Evolutionary conservation across 1,140 invertebrate species (phyloP), one percentile per base, ranked within the genome.

Genomic region (Dinoponera quadriceps): DNA sequence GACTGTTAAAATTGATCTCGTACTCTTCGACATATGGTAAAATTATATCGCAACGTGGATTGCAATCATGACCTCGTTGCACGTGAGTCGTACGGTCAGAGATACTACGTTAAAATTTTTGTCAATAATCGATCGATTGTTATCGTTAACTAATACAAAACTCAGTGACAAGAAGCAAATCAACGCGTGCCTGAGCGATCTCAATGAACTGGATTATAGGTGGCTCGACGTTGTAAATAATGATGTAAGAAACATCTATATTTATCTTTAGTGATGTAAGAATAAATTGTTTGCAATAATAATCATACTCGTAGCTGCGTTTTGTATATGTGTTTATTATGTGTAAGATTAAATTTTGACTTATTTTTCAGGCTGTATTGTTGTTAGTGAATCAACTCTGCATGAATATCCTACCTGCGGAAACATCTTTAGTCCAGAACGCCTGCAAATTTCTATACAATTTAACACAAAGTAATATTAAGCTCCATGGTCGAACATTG

Each of bases 311-410:
- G 29, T 9, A 75, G n/a, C 57, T 29, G 75, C 20, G 57, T 33
- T 29, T 72, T 69, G 33, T 71, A 14, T 49, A 18, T 55, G 1
- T 27, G 1, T 59, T 44, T 63, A 51, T 74, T 55, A 33, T 22
- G 48, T 7, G 57, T 62, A 7, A 57, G n/a, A 55, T 44, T 3
- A 68, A n/a, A n/a, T 29, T 62, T 65, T 71, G 9, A 68, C 54
- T 62, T 83, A 84, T 51, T 68, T 92, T 93, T 18, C 71, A 95
- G 94, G 91, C 89, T 80, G 89, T 92, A 9, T 88, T 93, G 27
- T 83, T 95, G 22, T 71, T 95, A 20, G 85, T 95, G 59, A 92
- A 94, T 69, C 93, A 94, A 84, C 93, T 94, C 55, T 94, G 94
- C 65, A 85, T 54, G 0, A 85, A 92, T 20, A 88, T 94, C 38